Evolutionary conservation across 2,888 invertebrate species (phyloP).

Genomic region (Xestia ashworthii): DNA sequence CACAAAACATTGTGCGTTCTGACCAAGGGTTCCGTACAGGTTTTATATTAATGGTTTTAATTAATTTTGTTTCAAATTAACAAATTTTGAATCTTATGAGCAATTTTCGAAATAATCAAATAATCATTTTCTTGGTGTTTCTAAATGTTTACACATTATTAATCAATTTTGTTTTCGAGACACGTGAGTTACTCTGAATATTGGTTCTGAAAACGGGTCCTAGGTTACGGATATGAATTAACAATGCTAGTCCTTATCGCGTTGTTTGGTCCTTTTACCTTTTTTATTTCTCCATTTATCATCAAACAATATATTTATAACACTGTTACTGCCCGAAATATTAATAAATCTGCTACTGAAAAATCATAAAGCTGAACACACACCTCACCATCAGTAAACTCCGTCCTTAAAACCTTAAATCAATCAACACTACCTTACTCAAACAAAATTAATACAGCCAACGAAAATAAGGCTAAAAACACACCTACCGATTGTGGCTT

Average conservation of each 20-base stretch:
- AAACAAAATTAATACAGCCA: constrained; percentile 69
- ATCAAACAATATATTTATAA: background rate
- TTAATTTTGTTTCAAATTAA: constrained; percentile 14
- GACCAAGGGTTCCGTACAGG: constrained; percentile 59
- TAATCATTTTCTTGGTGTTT: background rate
- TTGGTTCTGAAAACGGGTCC: background rate
- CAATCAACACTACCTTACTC: constrained; percentile 67
- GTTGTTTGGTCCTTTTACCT: too few species aligned
- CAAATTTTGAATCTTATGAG: background rate
- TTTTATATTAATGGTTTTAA: constrained; percentile 21
- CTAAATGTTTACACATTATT: too few species aligned
- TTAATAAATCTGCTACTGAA: background rate
- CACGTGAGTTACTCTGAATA: too few species aligned
- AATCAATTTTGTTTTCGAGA: too few species aligned
- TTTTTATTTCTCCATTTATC: background rate
- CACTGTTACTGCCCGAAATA: background rate
- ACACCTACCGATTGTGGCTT: constrained; percentile 83
- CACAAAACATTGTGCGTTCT: constrained; percentile 72
- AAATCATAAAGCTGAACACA: constrained; percentile 9
- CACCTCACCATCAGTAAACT: constrained; percentile 11
- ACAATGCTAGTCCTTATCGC: too few species aligned
- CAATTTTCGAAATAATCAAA: background rate
- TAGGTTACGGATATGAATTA: background rate
- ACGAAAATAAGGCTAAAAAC: constrained; percentile 67
- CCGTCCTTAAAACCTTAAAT: constrained; percentile 46